Base-by-base conservation (phyloP, 2,888 invertebrate species). In the Pyrrhosoma nymphula region DNA sequence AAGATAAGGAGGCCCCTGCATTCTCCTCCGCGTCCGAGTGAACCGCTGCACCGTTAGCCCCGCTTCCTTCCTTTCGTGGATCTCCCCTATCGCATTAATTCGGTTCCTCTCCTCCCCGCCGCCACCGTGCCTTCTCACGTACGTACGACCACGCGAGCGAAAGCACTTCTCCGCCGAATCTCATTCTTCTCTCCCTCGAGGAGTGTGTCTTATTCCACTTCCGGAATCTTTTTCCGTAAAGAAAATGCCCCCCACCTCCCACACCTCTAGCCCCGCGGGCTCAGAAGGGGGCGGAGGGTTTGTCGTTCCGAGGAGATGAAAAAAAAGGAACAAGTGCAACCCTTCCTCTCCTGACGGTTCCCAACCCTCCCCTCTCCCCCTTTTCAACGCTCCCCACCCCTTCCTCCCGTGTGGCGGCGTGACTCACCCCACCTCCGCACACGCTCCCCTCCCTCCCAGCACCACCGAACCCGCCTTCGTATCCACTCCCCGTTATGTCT, bases 221-320 rank as follows among this genome's bases (percentile, higher is more conserved):
- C 93, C 93, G 93, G 93, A 93, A 93, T 93, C 69, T 75, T 93
- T 69, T 93, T 93, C 93, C 93, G 93, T 93, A 47, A 35, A 82
- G 82, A 82, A 82, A 35, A 82, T 26, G 20, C 20, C 60, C 82
- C 82, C 82, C 35, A 35, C 82, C 10, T 16, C 82, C 14, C 82
- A 16, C 82, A 23, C 3, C 18, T 12, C 69, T 14, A 0, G 69
- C 69, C 69, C 6, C 2, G 60, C 3, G 60, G 69, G 69, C n/a
- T n/a, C n/a, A n/a, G n/a, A n/a, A n/a, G n/a, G 30, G 6, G 75
- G 75, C 10, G 75, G n/a, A 6, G 12, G 23, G 75, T 63, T 23
- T 63, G 30, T 35, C 82, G 6, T 60, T 20, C 18, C 10, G 20
- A 20, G 16, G 60, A 20, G 60, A 60, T 20, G 60, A 35, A 82